Evolutionary conservation across 2,113 vertebrate genomes (phyloP).

Genomic region (Sprattus sprattus): DNA sequence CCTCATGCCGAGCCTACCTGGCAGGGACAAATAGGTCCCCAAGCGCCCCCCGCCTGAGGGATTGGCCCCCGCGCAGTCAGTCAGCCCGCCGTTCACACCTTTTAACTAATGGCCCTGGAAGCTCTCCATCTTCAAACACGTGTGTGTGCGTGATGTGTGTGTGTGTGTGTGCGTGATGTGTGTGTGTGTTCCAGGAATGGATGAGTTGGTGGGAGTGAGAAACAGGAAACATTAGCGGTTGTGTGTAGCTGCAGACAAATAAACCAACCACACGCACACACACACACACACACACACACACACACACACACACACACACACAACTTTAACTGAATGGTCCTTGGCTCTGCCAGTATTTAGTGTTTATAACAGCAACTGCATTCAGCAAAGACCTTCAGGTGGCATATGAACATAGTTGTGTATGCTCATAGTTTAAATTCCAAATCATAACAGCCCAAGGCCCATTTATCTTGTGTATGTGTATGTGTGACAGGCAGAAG

Average conservation of each 20-base stretch:
- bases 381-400: too few species aligned
- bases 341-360: too few species aligned
- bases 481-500: not conserved
- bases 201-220: not conserved
- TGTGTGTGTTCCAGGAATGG: not conserved
- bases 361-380: too few species aligned
- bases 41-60: conserved; percentile 16
- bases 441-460: too few species aligned
- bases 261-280: not conserved
- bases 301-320: not conserved
- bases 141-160: not conserved
- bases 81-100: not conserved
- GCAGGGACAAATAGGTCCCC: conserved; percentile 39
- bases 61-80: not conserved
- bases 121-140: not conserved
- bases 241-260: conserved; percentile 13
- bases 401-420: too few species aligned
- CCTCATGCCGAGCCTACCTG: conserved; percentile 34
- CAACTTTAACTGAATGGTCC: too few species aligned
- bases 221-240: not conserved
- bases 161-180: not conserved
- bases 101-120: conserved; percentile 28
- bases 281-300: not conserved
- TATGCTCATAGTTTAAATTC: too few species aligned
- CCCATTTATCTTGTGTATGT: not conserved